Conservation (phyloP, 2,888 invertebrate species). For the Bruchidius siliquastri region DNA sequence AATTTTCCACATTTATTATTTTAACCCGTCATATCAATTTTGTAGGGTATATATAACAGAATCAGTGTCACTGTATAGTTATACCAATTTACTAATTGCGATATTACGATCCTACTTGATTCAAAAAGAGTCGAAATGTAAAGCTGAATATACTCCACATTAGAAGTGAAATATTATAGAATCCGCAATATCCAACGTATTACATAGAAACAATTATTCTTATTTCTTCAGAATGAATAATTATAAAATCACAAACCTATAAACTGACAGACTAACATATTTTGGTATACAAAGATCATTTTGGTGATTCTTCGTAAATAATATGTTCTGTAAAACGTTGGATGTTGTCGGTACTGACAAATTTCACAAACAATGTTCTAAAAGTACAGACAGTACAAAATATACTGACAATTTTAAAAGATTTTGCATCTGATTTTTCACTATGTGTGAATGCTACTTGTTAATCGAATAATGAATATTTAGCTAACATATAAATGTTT, state of each 20-base stretch:
- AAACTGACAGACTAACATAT: too few relatives aligned
- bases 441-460: neutral
- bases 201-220: too few relatives aligned
- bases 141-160: neutral
- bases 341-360: neutral
- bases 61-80: neutral
- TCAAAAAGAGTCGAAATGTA: neutral
- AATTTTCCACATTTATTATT: neutral
- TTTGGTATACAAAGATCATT: too few relatives aligned
- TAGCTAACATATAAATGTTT: too few relatives aligned
- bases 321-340: neutral
- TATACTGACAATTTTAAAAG: neutral
- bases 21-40: neutral
- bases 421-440: neutral
- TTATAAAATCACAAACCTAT: too few relatives aligned
- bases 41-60: neutral
- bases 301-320: neutral
- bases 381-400: neutral
- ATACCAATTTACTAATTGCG: neutral
- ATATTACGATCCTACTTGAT: neutral
- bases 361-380: neutral
- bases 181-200: neutral
- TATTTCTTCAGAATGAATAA: too few relatives aligned
- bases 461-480: neutral
- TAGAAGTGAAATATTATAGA: neutral